These are phyloP conservation scores for Dinothrombium tinctorium DNA, from an alignment of 1,140 invertebrate genomes.

Conservation along the genomic window DNA sequence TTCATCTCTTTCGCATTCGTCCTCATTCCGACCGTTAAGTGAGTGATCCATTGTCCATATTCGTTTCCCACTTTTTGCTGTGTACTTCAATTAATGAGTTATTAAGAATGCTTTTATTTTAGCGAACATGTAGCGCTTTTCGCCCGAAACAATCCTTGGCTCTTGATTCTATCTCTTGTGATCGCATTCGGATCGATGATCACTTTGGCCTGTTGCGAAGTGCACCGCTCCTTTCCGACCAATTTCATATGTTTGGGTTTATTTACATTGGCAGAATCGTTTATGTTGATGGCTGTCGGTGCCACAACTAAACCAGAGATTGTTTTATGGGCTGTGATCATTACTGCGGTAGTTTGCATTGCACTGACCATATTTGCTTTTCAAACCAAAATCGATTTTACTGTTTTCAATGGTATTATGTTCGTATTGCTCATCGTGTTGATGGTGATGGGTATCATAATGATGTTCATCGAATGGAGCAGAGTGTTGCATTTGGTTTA, in stretches of 20 bases:
- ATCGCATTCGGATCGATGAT: constrained; percentile 6
- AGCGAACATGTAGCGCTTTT: not conserved
- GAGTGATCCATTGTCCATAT: no score
- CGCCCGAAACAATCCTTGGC: not conserved
- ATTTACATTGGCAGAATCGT: constrained; percentile 26
- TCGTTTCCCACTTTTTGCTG: no score
- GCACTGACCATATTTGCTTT: constrained; percentile 31
- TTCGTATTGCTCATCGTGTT: constrained; percentile 51
- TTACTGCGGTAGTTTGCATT: constrained; percentile 35
- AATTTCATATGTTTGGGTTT: constrained; percentile 67
- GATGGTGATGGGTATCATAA: constrained; percentile 53
- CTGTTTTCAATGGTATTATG: constrained; percentile 34
- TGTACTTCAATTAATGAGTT: no score
- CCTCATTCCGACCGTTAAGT: no score
- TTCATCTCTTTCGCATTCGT: constrained; percentile 23
- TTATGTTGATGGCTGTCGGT: constrained; percentile 18
- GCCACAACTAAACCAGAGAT: constrained; percentile 13
- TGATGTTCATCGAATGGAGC: constrained; percentile 33
- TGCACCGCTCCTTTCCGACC: constrained; percentile 52
- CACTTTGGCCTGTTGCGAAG: constrained; percentile 58
- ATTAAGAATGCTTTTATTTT: no score
- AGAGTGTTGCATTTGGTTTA: constrained; percentile 41
- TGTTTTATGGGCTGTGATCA: constrained; percentile 51
- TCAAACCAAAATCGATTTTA: constrained; percentile 79
- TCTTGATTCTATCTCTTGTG: constrained; percentile 1